Base-by-base conservation (phyloP, 2,113 vertebrate genomes). In the Rostratula benghalensis region DNA sequence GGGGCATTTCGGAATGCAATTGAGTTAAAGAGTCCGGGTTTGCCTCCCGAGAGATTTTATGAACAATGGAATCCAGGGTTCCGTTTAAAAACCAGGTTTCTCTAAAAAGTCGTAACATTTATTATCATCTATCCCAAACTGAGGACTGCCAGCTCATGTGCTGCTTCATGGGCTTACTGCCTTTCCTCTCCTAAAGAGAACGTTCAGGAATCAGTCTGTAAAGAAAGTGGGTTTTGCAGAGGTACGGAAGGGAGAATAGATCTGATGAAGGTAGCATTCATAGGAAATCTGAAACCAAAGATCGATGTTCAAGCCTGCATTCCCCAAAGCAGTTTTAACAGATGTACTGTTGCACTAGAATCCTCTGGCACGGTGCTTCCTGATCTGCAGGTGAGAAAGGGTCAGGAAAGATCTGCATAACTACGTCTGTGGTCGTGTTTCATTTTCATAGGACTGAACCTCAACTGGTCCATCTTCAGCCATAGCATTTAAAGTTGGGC, bases 71-170 rank as follows among this genome's bases (percentile, higher is more conserved):
- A n/a, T 28, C 48, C 50, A 11, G 22, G 60, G 45, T 21, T 63
- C 67, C 0, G 0, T 22, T 71, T 31, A 10, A 75, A 83, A 94
- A 11, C 1, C 6, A 21, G 6, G 1, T 67, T 39, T 82, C 21
- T 75, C 21, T 57, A 9, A 14, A 71, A 31, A 10, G 13, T 51
- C 78, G 5, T 0, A 57, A 17, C 27, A 21, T 39, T 10, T 28
- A 1, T 39, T 88, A 64, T 6, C 37, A 7, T 41, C 30, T 30
- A 64, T 41, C 19, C 30, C 28, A 30, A 28, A 30, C 0, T 46
- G 25, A 73, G 59, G 54, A 51, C 37, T 39, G 11, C 10, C 61
- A 83, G 14, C 16, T 73, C 20, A 8, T 30, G 24, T 41, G 33
- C 28, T 37, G 21, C 65, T 64, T 11, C 13, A 18, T 9, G 8